Base-by-base conservation (phyloP, 2,113 vertebrate species). In the Sinocyclocheilus anophthalmus region DNA sequence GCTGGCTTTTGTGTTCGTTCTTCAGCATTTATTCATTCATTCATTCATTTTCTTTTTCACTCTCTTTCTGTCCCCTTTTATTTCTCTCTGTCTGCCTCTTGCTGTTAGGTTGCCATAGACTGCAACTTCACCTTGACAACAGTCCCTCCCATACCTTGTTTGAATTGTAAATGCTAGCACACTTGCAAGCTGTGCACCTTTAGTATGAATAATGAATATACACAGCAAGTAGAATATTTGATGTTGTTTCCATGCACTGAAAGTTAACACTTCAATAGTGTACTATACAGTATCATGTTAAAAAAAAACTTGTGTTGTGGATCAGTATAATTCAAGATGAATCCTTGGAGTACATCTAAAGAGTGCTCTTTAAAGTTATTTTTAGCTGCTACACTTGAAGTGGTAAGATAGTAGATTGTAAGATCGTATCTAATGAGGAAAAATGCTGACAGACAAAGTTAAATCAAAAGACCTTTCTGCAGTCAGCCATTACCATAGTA, bases 81-180 rank as follows among this genome's bases (percentile, higher is more conserved):
- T 50, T 22, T 48, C 9, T 83, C 20, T 77, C 33, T 76, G 24
- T 26, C 67, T 39, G 9, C 39, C 73, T 76, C 26, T 80, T 65
- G 69, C 12, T 83, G 24, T 84, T 76, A 70, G 30, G 65, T 45
- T 87, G 42, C 78, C 11, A 55, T 59, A 45, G 55, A 79, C 22
- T 55, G 39, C 67, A 85, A 76, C 65, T 86, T 87, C 77, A 89
- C 75, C 22, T 48, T 42, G 55, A 78, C 76, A 86, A 76, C 82
- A 85, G 85, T 80, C 81, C 87, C 84, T 84, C 88, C 85, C 85
- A 88, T 86, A 88, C 65, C 84, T 88, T 88, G 87, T 92, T 91
- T 92, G 91, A 91, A 89, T 92, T 91, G 86, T 90, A 93, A 91
- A 93, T 93, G 84, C 76, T 92, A 69, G 77, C 85, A 87, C 75